These are phyloP conservation scores for Drusus annulatus DNA, from an alignment of 1,140 invertebrate genomes.

Conservation along the genomic window DNA sequence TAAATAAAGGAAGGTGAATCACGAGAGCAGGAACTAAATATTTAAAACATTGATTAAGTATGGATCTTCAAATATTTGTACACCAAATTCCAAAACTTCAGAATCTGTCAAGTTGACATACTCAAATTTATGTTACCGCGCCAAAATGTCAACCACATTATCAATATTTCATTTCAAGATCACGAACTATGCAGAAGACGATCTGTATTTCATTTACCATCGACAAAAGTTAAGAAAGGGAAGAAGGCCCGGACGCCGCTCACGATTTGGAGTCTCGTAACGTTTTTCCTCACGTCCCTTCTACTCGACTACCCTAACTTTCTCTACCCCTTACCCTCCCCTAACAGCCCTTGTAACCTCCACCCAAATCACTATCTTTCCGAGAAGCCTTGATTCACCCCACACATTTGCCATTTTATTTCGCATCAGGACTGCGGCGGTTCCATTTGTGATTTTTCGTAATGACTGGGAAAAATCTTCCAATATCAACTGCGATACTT, in stretches of 20 bases:
- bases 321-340: background rate
- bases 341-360: background rate
- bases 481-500: background rate
- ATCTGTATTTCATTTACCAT: constrained; percentile 26
- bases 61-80: no score
- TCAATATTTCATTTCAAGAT: no score
- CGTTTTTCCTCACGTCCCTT: constrained; percentile 24
- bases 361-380: constrained; percentile 18
- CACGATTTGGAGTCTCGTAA: constrained; percentile 15
- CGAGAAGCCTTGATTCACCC: constrained; percentile 22
- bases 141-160: no score
- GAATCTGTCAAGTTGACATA: no score
- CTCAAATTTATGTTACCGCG: no score
- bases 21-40: no score
- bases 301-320: constrained; percentile 5
- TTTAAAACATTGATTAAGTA: no score
- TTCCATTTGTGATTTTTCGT: constrained; percentile 34
- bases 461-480: constrained; percentile 21
- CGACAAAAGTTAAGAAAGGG: constrained; percentile 10
- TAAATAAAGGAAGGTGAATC: no score
- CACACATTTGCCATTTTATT: constrained; percentile 33
- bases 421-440: constrained; percentile 23
- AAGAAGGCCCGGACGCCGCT: constrained; percentile 3
- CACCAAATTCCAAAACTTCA: no score
- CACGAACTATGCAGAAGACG: background rate